Evolutionary conservation across 2,797 vertebrate genomes (phyloP), one percentile per base, ranked within the genome.

Genomic region (Cossypha niveicapilla): DNA sequence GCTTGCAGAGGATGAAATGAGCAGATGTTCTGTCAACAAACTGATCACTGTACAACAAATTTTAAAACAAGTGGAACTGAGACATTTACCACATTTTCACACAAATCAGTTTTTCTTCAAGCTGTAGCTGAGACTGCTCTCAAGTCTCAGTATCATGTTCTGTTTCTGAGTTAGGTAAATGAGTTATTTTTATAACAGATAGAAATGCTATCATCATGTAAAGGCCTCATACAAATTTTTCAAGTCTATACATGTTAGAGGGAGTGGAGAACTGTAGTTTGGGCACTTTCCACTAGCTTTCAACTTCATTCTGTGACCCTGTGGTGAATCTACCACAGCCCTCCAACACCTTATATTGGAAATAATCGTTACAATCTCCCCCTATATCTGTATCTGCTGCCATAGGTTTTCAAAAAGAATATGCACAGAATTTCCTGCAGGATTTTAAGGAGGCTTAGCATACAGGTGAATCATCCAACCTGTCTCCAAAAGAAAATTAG

Each of bases 21-120:
- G 44, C 90, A 96, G 94, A 95, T 95, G 92, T 93, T 96, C 94
- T 75, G 67, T 96, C 92, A 96, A 92, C 80, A 93, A 96, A 91
- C 45, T 80, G 88, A 87, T 94, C 73, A 53, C 44, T 81, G 56
- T 81, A 72, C 54, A 95, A 81, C 79, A 94, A 85, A 74, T 88
- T 86, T 87, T 83, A 44, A 91, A 95, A 77, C 76, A 89, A 78
- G 68, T 34, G 24, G 28, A 93, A 84, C 34, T 14, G 73, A 90
- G 91, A 80, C 25, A 63, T 71, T 93, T 93, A 57, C 7, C 41
- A 87, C 27, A 79, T 61, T 92, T 91, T 89, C 92, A 48, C 39
- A 78, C 12, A 57, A 88, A 67, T 45, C 17, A 70, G 3, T 78
- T 91, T 94, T 81, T 28, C 56, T 83, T 76, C 37, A 62, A 54